Conservation (phyloP, 2,888 invertebrate species). For the Xestia c-nigrum region DNA sequence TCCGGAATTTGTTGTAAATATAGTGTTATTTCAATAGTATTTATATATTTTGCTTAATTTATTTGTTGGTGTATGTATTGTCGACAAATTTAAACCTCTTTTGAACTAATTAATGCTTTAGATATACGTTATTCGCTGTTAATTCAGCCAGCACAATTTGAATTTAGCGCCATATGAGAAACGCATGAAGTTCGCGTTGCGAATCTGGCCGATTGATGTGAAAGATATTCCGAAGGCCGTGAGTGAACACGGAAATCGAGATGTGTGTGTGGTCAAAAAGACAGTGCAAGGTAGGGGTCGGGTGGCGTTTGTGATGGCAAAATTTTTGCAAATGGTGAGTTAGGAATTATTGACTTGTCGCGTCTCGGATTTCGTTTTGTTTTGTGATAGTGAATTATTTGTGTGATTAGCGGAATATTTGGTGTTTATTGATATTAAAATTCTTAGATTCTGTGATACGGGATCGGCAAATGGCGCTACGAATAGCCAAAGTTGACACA, state of each 20-base stretch:
- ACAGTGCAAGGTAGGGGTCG: constrained; percentile 94
- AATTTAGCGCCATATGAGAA: constrained; percentile 87
- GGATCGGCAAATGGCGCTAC: constrained; percentile 90
- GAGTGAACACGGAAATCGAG: constrained; percentile 91
- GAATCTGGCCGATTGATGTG: constrained; percentile 92
- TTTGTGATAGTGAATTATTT: constrained; percentile 85
- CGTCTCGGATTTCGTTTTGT: constrained; percentile 79
- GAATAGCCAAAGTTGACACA: constrained; percentile 90
- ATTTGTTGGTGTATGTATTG: background rate
- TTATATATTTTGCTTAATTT: background rate
- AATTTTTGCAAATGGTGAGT: constrained; percentile 95
- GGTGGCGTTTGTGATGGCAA: constrained; percentile 95
- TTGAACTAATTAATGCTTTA: background rate
- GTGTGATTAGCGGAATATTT: constrained; percentile 83
- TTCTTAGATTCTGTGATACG: constrained; percentile 87
- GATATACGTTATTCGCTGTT: constrained; percentile 28
- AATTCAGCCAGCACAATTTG: constrained; percentile 79
- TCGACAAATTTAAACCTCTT: constrained; percentile 1
- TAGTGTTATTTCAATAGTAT: constrained; percentile 21
- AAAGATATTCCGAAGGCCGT: constrained; percentile 92
- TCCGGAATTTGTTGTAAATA: constrained; percentile 63
- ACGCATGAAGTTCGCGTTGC: constrained; percentile 91
- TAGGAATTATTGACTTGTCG: constrained; percentile 88
- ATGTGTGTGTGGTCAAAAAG: constrained; percentile 92
- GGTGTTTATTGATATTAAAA: constrained; percentile 86